phyloP scores from a whole-genome alignment of 2,797 vertebrate genomes.

The Mormyrus hasselquistii region DNA sequence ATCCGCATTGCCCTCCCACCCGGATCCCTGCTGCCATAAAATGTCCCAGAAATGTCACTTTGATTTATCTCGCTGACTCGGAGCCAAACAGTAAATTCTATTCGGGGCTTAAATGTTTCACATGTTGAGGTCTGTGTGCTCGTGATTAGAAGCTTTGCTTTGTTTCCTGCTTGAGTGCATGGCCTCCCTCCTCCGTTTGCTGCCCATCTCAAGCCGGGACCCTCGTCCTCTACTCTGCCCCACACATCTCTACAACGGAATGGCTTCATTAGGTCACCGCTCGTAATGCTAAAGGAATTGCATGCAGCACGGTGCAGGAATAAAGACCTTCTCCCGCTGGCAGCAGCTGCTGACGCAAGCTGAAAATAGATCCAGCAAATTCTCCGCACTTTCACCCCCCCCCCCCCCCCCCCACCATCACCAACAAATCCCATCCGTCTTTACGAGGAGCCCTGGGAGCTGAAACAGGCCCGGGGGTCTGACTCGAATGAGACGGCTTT shows the following conservation, averaged over 20 bases:
- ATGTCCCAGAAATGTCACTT: slow-evolving; percentile 85
- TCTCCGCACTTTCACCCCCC: slow-evolving; percentile 63
- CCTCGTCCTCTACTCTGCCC: slow-evolving; percentile 45
- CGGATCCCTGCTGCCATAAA: slow-evolving; percentile 72
- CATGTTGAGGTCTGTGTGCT: slow-evolving; percentile 75
- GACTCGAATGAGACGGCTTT: slow-evolving; percentile 44
- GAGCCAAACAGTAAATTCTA: slow-evolving; percentile 79
- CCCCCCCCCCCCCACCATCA: slow-evolving; percentile 63
- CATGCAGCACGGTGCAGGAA: slow-evolving; percentile 68
- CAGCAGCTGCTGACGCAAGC: slow-evolving; percentile 84
- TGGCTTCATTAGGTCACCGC: slow-evolving; percentile 71
- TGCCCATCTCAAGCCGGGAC: slow-evolving; percentile 63
- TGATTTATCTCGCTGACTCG: slow-evolving; percentile 83
- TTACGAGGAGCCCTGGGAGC: slow-evolving; percentile 70
- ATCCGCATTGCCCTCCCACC: slow-evolving; percentile 31
- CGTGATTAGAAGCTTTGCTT: slow-evolving; percentile 62
- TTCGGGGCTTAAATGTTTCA: slow-evolving; percentile 73
- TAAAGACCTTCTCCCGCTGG: slow-evolving; percentile 72
- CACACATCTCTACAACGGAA: slow-evolving; percentile 15
- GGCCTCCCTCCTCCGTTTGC: slow-evolving; percentile 70
- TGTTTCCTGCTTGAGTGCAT: neutral
- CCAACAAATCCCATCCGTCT: slow-evolving; percentile 56
- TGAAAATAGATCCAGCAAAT: slow-evolving; percentile 80
- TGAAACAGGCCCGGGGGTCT: slow-evolving; percentile 62
- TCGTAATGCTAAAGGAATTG: slow-evolving; percentile 71